phyloP scores from a whole-genome alignment of 2,888 invertebrate species.

The Himalopsyche japonica region DNA sequence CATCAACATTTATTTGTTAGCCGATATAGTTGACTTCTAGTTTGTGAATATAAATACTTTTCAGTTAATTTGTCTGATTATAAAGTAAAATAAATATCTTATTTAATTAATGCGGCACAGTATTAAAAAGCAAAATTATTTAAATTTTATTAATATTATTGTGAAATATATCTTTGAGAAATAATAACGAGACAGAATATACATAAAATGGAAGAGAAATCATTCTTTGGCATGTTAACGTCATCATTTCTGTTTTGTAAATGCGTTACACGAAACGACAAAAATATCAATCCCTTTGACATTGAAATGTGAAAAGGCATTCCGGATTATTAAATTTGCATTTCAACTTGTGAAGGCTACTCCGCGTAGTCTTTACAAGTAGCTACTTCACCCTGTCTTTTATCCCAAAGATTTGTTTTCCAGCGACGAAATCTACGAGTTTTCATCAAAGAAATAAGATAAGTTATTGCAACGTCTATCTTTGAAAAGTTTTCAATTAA shows the following conservation, averaged over 20 bases:
- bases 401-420: slow-evolving; percentile 32
- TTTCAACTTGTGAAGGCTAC: slow-evolving; percentile 28
- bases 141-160: no score
- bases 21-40: no score
- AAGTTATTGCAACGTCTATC: slow-evolving; percentile 34
- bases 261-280: slow-evolving; percentile 24
- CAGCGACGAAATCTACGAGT: slow-evolving; percentile 29
- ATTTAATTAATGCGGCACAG: no score
- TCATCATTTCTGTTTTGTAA: slow-evolving; percentile 9
- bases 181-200: neutral
- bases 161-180: no score
- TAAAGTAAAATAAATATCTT: no score
- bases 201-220: neutral
- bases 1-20: no score
- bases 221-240: neutral
- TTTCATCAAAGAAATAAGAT: slow-evolving; percentile 35
- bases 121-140: no score
- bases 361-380: neutral
- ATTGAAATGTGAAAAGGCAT: slow-evolving; percentile 41
- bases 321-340: slow-evolving; percentile 41
- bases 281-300: slow-evolving; percentile 39
- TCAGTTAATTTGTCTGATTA: no score
- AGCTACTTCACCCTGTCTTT: slow-evolving; percentile 15
- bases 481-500: slow-evolving; percentile 38
- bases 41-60: no score